These are phyloP conservation scores for Darevskia mixta DNA, from an alignment of 2,797 vertebrate species.

Conservation along the genomic window DNA sequence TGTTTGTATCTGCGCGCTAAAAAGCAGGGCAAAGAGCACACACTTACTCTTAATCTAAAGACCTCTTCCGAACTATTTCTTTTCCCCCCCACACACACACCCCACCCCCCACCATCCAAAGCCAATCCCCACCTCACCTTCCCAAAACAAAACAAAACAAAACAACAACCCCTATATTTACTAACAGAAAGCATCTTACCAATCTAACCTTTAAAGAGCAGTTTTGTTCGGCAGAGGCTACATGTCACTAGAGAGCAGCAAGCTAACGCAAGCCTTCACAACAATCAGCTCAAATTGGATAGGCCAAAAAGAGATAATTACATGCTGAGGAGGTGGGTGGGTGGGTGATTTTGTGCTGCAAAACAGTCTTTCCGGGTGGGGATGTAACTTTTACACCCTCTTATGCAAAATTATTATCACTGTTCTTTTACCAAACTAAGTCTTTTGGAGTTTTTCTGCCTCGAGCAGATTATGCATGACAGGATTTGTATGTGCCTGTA, in stretches of 20 bases:
- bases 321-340: constrained; percentile 10
- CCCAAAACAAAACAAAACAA: background rate
- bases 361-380: constrained; percentile 37
- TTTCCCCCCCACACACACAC: no score
- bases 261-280: constrained; percentile 5
- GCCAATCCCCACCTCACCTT: background rate
- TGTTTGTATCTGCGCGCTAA: constrained; percentile 71
- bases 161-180: background rate
- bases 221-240: constrained; percentile 36
- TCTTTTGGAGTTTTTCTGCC: background rate
- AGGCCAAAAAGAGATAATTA: constrained; percentile 45
- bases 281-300: constrained; percentile 31
- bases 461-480: constrained; percentile 21
- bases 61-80: constrained; percentile 13
- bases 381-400: constrained; percentile 51
- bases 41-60: constrained; percentile 49
- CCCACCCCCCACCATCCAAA: no score
- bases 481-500: background rate
- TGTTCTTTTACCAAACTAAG: background rate
- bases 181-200: constrained; percentile 54
- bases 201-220: constrained; percentile 40
- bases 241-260: background rate
- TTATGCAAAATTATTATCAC: background rate
- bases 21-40: constrained; percentile 79
- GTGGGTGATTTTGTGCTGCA: constrained; percentile 40